phyloP scores from a whole-genome alignment of 2,113 vertebrate genomes.

The Percopsis transmontana region DNA sequence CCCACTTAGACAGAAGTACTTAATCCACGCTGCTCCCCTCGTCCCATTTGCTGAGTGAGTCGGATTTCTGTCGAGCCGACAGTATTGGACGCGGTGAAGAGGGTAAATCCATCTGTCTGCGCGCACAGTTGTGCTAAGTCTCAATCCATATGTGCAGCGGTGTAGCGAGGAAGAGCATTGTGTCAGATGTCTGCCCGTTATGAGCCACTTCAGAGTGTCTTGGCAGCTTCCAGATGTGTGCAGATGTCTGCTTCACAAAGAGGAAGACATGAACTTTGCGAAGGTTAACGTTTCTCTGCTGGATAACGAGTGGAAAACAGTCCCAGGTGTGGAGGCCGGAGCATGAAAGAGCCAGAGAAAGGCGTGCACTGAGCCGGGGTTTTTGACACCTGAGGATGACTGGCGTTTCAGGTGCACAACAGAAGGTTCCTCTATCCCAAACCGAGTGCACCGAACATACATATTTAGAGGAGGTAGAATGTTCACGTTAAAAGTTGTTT shows the following conservation, averaged over 20 bases:
- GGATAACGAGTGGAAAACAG: constrained; percentile 11
- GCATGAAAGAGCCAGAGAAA: background rate
- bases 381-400: constrained; percentile 1
- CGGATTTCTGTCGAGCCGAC: constrained; percentile 53
- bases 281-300: constrained; percentile 22
- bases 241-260: background rate
- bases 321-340: constrained; percentile 31
- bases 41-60: constrained; percentile 44
- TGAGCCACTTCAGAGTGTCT: constrained; percentile 8
- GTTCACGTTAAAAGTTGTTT: constrained; percentile 33
- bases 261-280: constrained; percentile 23
- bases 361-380: background rate
- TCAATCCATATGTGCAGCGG: constrained; percentile 19
- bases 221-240: constrained; percentile 10
- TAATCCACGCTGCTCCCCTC: constrained; percentile 33
- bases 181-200: constrained; percentile 1
- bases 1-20: constrained; percentile 46
- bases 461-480: constrained; percentile 32
- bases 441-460: constrained; percentile 13
- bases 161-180: constrained; percentile 2
- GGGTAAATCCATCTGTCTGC: constrained; percentile 63
- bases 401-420: constrained; percentile 28
- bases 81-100: constrained; percentile 33
- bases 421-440: constrained; percentile 2
- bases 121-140: constrained; percentile 36